Conservation (phyloP, 2,888 invertebrate genomes). For the Rotaria sp. region DNA sequence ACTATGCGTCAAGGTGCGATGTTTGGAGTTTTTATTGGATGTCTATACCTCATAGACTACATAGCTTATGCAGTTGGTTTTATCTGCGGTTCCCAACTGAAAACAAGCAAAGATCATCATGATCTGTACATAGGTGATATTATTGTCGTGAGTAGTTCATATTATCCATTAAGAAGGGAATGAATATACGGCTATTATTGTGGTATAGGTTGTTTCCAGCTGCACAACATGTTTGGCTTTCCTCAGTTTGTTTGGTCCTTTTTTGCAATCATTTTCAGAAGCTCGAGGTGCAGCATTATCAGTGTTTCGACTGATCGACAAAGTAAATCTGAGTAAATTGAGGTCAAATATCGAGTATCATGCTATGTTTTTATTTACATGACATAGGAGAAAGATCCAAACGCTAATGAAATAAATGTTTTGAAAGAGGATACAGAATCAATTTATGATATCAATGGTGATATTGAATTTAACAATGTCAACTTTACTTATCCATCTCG, state of each 20-base stretch:
- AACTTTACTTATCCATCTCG: no score
- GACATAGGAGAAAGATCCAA: background rate
- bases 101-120: no score
- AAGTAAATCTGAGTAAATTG: background rate
- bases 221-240: background rate
- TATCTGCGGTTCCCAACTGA: background rate
- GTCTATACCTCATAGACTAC: background rate
- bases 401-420: background rate
- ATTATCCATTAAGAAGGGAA: no score
- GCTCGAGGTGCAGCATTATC: background rate
- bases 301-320: background rate
- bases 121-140: background rate
- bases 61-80: background rate
- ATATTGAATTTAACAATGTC: constrained; percentile 75
- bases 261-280: background rate
- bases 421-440: background rate
- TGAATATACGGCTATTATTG: background rate
- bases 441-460: constrained; percentile 54
- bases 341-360: background rate
- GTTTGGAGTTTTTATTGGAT: background rate
- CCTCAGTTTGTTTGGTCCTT: background rate
- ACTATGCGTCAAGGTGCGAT: background rate
- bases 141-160: background rate
- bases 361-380: background rate
- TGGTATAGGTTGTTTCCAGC: background rate